phyloP scores from a whole-genome alignment of 1,140 invertebrate genomes.

The Chrysopa pallens region DNA sequence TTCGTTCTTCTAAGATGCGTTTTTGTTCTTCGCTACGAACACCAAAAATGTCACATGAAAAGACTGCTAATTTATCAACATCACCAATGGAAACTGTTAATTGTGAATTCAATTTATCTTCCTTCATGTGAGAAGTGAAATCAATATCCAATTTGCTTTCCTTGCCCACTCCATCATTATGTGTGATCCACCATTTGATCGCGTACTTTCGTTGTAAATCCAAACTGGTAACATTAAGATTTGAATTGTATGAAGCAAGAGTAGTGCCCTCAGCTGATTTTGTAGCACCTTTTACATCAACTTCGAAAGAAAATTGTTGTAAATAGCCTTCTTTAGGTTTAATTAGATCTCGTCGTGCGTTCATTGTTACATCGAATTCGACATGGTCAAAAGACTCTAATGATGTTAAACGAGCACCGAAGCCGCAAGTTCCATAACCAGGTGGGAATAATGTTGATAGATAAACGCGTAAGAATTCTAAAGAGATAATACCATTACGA shows the following conservation, averaged over 20 bases:
- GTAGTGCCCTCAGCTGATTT: not conserved
- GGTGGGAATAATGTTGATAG: not conserved
- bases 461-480: not conserved
- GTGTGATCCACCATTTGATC: constrained; percentile 16
- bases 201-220: constrained; percentile 20
- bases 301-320: too few species aligned
- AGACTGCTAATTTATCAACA: constrained; percentile 6
- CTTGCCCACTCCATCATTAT: constrained; percentile 15
- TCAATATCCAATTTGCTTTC: constrained; percentile 22
- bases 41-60: constrained; percentile 10
- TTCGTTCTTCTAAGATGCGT: constrained; percentile 1
- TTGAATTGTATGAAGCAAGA: constrained; percentile 5
- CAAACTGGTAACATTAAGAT: constrained; percentile 6
- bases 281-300: constrained; percentile 1
- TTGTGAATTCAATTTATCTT: constrained; percentile 15
- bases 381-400: not conserved
- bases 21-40: constrained; percentile 14
- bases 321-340: too few species aligned
- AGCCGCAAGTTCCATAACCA: constrained; percentile 5
- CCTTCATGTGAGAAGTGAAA: constrained; percentile 14
- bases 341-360: too few species aligned
- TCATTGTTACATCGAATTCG: not conserved
- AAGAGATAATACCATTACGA: not conserved
- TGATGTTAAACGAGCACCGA: constrained; percentile 1
- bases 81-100: constrained; percentile 15